These are phyloP conservation scores for Diadophis punctatus DNA, from an alignment of 2,113 vertebrate genomes.

Conservation along the genomic window DNA sequence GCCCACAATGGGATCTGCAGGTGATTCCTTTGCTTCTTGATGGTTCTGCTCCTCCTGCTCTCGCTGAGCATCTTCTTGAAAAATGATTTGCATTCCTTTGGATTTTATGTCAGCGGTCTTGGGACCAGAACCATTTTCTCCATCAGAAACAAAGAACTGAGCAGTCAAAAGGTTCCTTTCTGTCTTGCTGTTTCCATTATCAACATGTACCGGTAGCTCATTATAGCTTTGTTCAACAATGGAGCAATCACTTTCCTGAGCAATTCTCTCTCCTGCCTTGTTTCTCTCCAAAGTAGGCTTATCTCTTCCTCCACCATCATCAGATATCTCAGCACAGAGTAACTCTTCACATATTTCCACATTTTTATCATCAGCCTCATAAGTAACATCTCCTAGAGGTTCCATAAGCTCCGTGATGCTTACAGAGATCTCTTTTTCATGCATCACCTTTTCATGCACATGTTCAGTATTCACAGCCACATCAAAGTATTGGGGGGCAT, in stretches of 20 bases:
- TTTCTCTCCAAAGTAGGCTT: conserved; percentile 21
- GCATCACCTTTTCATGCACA: conserved; percentile 27
- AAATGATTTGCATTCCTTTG: background rate
- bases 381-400: conserved; percentile 29
- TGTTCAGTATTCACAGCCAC: conserved; percentile 66
- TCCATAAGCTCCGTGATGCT: conserved; percentile 45
- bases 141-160: background rate
- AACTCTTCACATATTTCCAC: accelerated
- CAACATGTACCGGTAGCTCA: conserved; percentile 16
- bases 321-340: background rate
- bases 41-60: conserved; percentile 36
- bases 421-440: conserved; percentile 68
- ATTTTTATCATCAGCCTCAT: accelerated
- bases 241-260: background rate
- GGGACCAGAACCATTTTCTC: background rate
- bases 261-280: conserved; percentile 39
- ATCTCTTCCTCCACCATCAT: conserved; percentile 32
- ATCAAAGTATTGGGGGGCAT: conserved; percentile 40
- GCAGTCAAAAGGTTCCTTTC: background rate
- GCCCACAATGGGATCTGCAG: conserved; percentile 78
- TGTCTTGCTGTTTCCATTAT: conserved; percentile 30
- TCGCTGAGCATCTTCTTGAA: conserved; percentile 11
- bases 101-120: background rate
- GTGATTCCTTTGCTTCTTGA: conserved; percentile 38
- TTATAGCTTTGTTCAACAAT: conserved; percentile 6